Conservation (phyloP, 1,140 invertebrate species). For the Adelges cooleyi region DNA sequence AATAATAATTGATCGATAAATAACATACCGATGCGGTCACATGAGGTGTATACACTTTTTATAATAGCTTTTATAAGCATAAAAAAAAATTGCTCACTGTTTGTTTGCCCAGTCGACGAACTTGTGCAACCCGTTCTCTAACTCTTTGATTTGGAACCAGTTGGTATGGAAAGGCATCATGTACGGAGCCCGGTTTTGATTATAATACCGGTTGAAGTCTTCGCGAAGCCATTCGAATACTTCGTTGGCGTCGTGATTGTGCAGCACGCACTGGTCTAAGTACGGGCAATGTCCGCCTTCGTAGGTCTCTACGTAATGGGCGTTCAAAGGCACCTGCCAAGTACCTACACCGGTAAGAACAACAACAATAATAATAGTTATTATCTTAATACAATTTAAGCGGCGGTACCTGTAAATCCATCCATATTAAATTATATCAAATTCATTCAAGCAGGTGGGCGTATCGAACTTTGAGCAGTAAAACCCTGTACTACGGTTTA, state of each 20-base stretch:
- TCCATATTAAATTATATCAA: too few species aligned
- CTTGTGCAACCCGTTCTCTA: slow-evolving; percentile 71
- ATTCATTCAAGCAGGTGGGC: too few species aligned
- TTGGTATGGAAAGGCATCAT: slow-evolving; percentile 92
- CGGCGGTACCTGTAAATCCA: too few species aligned
- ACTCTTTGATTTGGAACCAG: slow-evolving; percentile 83
- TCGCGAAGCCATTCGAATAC: slow-evolving; percentile 84
- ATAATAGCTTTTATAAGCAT: background rate
- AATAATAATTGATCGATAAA: slow-evolving; percentile 4
- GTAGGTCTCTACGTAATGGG: slow-evolving; percentile 75
- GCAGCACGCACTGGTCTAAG: slow-evolving; percentile 83
- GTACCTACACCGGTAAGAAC: slow-evolving; percentile 47
- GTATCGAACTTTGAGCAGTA: too few species aligned
- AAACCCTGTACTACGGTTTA: too few species aligned
- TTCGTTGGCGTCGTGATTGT: slow-evolving; percentile 73
- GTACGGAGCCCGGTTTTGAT: slow-evolving; percentile 78
- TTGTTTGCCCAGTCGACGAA: slow-evolving; percentile 69
- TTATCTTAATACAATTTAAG: too few species aligned
- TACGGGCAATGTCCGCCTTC: slow-evolving; percentile 88
- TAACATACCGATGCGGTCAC: too few species aligned
- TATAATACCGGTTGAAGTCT: slow-evolving; percentile 76
- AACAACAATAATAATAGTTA: too few species aligned
- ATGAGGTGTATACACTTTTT: too few species aligned
- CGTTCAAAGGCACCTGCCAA: slow-evolving; percentile 89
- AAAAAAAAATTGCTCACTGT: slow-evolving; percentile 20